Conservation (phyloP, 30 jellyfish, hydroid and myxozoan species). For the Mastigias papua region DNA sequence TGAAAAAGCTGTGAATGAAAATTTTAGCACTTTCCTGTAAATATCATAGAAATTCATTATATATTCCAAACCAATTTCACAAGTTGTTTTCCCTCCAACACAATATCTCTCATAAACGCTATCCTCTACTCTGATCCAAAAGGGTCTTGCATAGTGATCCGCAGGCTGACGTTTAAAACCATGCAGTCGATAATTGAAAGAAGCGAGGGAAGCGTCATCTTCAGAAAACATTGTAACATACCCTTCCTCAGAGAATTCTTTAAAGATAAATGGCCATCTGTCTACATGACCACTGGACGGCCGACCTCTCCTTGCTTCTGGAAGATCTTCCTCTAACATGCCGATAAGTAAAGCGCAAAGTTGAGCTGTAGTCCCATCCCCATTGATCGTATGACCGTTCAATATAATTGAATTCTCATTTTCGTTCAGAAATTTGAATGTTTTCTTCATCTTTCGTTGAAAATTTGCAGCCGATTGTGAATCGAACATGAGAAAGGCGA, state of each 20-base stretch:
- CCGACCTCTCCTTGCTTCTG: conserved; percentile 72
- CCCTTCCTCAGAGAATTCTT: conserved; percentile 70
- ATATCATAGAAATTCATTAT: conserved; percentile 9
- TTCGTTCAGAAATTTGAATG: conserved; percentile 32
- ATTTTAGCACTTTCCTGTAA: conserved; percentile 10
- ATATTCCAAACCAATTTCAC: neutral
- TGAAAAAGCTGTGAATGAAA: conserved; percentile 24
- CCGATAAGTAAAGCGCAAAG: conserved; percentile 75
- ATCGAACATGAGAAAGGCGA: conserved; percentile 51
- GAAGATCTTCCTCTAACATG: conserved; percentile 23
- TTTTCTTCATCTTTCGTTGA: conserved; percentile 42
- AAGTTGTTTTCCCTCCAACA: conserved; percentile 3
- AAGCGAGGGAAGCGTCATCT: conserved; percentile 37
- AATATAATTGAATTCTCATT: conserved; percentile 10
- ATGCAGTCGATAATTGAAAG: conserved; percentile 75
- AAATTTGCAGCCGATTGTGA: conserved; percentile 55
- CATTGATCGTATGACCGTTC: conserved; percentile 41
- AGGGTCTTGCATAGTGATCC: conserved; percentile 79
- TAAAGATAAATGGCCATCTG: conserved; percentile 84
- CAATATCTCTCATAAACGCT: too few species aligned
- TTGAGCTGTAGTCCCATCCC: conserved; percentile 87
- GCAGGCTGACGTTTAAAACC: conserved; percentile 82
- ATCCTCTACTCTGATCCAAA: conserved; percentile 25
- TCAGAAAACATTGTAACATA: conserved; percentile 71
- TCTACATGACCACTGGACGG: conserved; percentile 41